Evolutionary conservation across 2,888 invertebrate genomes (phyloP).

Genomic region (Hyppa rectilinea): DNA sequence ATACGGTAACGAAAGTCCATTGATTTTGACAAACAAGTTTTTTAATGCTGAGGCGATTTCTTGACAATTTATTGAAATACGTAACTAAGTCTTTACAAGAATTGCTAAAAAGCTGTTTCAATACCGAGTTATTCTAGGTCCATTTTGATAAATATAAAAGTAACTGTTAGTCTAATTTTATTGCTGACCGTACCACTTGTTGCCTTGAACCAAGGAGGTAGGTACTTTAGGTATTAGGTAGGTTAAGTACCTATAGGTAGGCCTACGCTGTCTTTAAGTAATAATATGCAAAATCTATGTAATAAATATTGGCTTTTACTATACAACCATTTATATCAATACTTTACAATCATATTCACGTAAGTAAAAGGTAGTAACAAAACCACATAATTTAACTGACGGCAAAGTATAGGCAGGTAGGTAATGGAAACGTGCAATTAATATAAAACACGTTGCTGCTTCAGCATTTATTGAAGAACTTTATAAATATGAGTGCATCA

Average conservation of each 20-base stretch:
- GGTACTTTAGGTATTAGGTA: neutral
- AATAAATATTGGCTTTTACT: neutral
- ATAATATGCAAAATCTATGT: neutral
- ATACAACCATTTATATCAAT: neutral
- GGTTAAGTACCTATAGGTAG: too few species aligned
- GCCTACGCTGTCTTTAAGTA: neutral
- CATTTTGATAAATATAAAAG: neutral
- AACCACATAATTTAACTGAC: slow-evolving; percentile 19
- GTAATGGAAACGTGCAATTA: slow-evolving; percentile 63
- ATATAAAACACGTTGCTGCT: slow-evolving; percentile 42
- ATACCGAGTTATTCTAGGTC: neutral
- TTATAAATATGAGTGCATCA: slow-evolving; percentile 69
- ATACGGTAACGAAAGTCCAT: neutral
- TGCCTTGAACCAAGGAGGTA: neutral
- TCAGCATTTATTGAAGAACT: slow-evolving; percentile 47
- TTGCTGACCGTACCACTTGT: neutral
- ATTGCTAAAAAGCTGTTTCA: neutral
- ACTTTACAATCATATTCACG: neutral
- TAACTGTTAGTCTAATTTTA: neutral
- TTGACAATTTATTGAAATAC: neutral
- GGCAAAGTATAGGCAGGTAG: slow-evolving; percentile 1
- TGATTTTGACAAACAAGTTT: neutral
- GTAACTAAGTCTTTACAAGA: neutral
- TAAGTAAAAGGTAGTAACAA: neutral
- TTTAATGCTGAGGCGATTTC: neutral